Evolutionary conservation across 2,888 invertebrate species (phyloP), one percentile per base, ranked within the genome.

Genomic region (Lasioglossum calceatum): DNA sequence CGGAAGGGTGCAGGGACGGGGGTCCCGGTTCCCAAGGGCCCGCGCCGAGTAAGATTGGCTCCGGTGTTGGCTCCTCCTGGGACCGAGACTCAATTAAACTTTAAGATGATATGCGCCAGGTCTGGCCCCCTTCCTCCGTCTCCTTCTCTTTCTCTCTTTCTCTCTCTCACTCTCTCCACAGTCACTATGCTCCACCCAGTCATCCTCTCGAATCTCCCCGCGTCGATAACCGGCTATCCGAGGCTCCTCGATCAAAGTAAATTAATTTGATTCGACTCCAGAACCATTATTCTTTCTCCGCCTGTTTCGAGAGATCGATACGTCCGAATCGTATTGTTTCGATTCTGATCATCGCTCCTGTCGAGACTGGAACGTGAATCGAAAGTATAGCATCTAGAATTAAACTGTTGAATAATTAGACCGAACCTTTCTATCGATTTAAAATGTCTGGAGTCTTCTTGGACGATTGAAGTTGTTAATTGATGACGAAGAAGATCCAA

Each of bases 81-180:
- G 96, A 96, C 95, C 95, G 95, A 96, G 96, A 96, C 96, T 97
- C 97, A 97, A 97, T 97, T 97, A 97, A 97, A 97, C 97, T 97
- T 97, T 96, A 96, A 96, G 96, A 96, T 96, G 96, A 96, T 96
- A 96, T 96, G 96, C 96, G 94, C 91, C 92, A 86, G 72, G 58
- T 84, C 89, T 80, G 74, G 44, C 32, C 61, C 73, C 71, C 78
- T 19, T 39, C 67, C 58, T 73, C 76, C 32, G 50, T 72, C 44
- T 67, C 77, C 67, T 74, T 36, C 19, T 85, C 89, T 81, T 58
- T 42, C 36, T 44, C 73, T 64, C 77, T 72, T 39, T 81, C 64
- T 42, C 36, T 44, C 77, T 72, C 42, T 71, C 77, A 74, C 77
- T 64, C 79, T 70, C 74, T 75, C 81, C 2, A 54, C 61, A 16